Evolutionary conservation across 2,888 invertebrate genomes (phyloP).

Genomic region (Leptarthrus brevirostris): DNA sequence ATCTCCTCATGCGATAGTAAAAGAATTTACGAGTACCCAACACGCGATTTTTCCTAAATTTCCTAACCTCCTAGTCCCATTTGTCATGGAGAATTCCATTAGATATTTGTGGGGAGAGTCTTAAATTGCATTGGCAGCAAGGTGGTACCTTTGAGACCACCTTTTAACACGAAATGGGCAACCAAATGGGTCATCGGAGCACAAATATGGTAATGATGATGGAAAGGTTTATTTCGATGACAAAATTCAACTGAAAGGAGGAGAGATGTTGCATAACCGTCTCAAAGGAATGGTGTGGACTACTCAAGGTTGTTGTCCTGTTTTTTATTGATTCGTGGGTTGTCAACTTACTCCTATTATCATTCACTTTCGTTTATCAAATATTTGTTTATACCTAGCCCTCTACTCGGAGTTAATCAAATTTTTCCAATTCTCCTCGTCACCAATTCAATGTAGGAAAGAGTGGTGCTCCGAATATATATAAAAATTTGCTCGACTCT

Average conservation of each 20-base stretch:
- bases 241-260: not conserved
- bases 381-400: too few species aligned
- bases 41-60: not conserved
- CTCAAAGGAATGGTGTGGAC: not conserved
- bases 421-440: too few species aligned
- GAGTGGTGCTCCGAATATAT: too few species aligned
- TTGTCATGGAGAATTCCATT: constrained; percentile 3
- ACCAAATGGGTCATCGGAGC: not conserved
- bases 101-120: not conserved
- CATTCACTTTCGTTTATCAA: too few species aligned
- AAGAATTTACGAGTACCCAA: not conserved
- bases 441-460: too few species aligned
- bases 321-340: too few species aligned
- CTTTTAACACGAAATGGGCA: not conserved
- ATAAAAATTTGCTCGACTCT: too few species aligned
- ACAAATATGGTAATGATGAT: not conserved
- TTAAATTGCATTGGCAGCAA: not conserved
- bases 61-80: not conserved
- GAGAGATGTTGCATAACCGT: not conserved
- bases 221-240: not conserved
- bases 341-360: too few species aligned
- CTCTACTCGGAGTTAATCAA: too few species aligned
- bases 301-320: not conserved
- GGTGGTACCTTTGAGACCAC: not conserved
- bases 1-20: not conserved